Evolutionary conservation across 2,113 vertebrate genomes (phyloP).

Genomic region (Ia io): DNA sequence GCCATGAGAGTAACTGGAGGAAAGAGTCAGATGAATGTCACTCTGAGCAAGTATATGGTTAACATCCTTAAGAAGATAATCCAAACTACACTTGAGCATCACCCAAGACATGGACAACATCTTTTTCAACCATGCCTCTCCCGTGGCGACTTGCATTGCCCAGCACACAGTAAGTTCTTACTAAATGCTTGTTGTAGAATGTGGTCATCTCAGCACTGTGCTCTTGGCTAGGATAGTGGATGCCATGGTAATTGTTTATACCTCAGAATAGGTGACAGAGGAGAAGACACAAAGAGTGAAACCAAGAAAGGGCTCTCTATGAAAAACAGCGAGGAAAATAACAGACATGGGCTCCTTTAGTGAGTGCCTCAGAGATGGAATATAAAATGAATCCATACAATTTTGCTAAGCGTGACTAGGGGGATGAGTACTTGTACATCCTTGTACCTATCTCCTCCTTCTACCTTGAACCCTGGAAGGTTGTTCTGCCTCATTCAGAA

Average conservation of each 20-base stretch:
- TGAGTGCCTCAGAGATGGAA: background rate
- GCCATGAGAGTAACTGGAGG: background rate
- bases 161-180: background rate
- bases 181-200: background rate
- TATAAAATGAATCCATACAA: background rate
- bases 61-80: background rate
- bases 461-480: background rate
- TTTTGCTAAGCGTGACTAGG: accelerated
- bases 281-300: background rate
- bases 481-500: background rate
- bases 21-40: background rate
- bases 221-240: background rate
- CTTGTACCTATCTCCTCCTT: background rate
- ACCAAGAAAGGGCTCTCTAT: background rate
- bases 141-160: accelerated
- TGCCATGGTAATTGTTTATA: background rate
- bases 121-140: background rate
- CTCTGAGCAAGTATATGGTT: background rate
- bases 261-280: background rate
- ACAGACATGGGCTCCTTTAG: background rate
- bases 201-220: background rate
- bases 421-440: background rate
- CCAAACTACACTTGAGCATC: background rate
- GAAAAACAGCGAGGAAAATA: background rate
- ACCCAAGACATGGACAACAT: background rate